phyloP scores from a whole-genome alignment of 2,888 invertebrate genomes.

The Epistrophe grossulariae region DNA sequence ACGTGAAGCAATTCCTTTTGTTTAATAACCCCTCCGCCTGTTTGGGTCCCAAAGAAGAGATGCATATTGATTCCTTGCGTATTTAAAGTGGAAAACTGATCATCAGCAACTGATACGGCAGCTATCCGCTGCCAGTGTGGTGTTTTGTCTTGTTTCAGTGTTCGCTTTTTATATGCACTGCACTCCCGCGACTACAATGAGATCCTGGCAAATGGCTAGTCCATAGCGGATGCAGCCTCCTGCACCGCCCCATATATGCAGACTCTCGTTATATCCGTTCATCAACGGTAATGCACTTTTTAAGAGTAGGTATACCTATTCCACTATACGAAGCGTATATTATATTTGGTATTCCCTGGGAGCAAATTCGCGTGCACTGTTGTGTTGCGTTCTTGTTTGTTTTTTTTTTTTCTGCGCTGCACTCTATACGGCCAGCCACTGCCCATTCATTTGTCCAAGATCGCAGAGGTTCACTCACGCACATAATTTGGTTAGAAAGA shows the following conservation, averaged over 20 bases:
- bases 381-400: conserved; percentile 59
- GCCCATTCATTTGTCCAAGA: conserved; percentile 72
- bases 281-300: conserved; percentile 67
- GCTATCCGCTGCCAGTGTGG: conserved; percentile 33
- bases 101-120: conserved; percentile 73
- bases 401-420: conserved; percentile 13
- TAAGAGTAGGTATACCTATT: background rate
- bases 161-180: background rate
- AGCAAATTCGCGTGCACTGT: conserved; percentile 69
- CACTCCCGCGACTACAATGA: conserved; percentile 61
- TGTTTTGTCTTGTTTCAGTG: conserved; percentile 39
- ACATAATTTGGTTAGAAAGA: conserved; percentile 43
- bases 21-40: conserved; percentile 62
- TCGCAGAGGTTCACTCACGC: conserved; percentile 63
- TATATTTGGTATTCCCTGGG: conserved; percentile 41
- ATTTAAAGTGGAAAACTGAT: conserved; percentile 74
- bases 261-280: conserved; percentile 56
- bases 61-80: conserved; percentile 68
- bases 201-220: conserved; percentile 49
- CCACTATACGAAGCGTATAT: background rate
- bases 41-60: conserved; percentile 31
- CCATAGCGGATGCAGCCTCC: conserved; percentile 24
- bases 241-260: conserved; percentile 5
- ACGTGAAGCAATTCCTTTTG: conserved; percentile 57
- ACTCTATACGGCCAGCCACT: conserved; percentile 18